A percentile compares a stretch with the other conserved stretches of the same genome.
Conservation (phyloP, 2,113 vertebrate genomes). For the Pteruthius melanotis region DNA sequence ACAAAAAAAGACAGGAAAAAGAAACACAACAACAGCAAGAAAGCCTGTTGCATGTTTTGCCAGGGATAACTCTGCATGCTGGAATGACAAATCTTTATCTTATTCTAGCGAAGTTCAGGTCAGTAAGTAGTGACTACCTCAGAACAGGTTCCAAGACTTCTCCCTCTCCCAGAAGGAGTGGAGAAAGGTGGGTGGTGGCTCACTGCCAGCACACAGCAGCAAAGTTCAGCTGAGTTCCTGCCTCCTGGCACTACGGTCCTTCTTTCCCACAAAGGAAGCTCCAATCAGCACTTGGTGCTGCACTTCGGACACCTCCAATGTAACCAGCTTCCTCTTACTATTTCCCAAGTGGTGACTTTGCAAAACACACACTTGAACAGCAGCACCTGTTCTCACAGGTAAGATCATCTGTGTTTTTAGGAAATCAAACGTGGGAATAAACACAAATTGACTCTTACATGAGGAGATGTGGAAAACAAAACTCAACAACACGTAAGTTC, state of each 20-base stretch:
- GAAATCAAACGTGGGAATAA: not conserved
- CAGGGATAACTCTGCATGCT: not conserved
- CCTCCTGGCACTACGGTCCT: fast-evolving
- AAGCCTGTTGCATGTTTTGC: not conserved
- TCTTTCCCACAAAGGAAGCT: not conserved
- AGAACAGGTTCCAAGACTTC: not conserved
- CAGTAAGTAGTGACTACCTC: not conserved
- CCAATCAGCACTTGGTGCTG: not conserved
- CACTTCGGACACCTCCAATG: not conserved
- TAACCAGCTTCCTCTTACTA: not conserved
- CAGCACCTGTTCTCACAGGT: not conserved
- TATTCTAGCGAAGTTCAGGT: not conserved
- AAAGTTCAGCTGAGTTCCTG: not conserved
- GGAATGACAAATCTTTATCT: not conserved
- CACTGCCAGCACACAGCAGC: not conserved
- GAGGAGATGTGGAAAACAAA: not conserved
- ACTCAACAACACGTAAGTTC: not conserved
- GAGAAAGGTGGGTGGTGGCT: not conserved
- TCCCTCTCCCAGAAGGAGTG: not conserved
- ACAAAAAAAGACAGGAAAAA: not conserved
- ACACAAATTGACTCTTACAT: not conserved
- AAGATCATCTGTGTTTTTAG: not conserved
- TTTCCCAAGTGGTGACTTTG: not conserved
- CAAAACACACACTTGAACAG: not conserved
- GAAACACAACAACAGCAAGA: not conserved